phyloP scores from a whole-genome alignment of 1,140 invertebrate species.

The Drosophila pandora region DNA sequence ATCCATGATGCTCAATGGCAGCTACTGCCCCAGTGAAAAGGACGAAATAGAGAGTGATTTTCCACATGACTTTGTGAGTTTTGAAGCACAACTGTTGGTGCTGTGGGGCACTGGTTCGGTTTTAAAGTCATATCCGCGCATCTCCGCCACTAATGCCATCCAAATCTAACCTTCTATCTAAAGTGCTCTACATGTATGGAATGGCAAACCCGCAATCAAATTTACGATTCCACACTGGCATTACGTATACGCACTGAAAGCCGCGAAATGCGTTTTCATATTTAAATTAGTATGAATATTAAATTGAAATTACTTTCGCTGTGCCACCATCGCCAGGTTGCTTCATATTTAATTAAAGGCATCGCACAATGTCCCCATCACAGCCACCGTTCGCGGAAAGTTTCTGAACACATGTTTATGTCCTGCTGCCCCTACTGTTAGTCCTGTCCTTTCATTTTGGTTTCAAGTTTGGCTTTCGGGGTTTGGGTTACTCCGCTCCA shows the following conservation, averaged over 20 bases:
- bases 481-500: conserved; percentile 17
- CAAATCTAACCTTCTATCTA: conserved; percentile 30
- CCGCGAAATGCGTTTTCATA: conserved; percentile 36
- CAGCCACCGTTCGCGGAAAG: conserved; percentile 2
- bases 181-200: conserved; percentile 20
- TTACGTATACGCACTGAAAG: conserved; percentile 57
- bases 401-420: conserved; percentile 46
- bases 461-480: conserved; percentile 9
- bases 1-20: neutral
- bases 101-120: neutral
- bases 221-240: conserved; percentile 5
- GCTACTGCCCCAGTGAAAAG: conserved; percentile 2
- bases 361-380: conserved; percentile 8
- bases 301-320: conserved; percentile 49
- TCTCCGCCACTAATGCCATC: conserved; percentile 15
- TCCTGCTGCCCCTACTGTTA: conserved; percentile 41
- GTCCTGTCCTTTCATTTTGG: conserved; percentile 37
- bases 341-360: conserved; percentile 63
- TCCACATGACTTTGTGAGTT: conserved; percentile 4
- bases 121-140: conserved; percentile 24
- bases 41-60: conserved; percentile 5
- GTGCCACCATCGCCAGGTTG: conserved; percentile 5
- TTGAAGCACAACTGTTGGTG: conserved; percentile 10
- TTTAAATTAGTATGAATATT: conserved; percentile 68
- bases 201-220: conserved; percentile 18